Percentiles rank a stretch among this genome's conserved stretches.
phyloP scores from a whole-genome alignment of 2,888 invertebrate genomes.

The Eupithecia insigniata region DNA sequence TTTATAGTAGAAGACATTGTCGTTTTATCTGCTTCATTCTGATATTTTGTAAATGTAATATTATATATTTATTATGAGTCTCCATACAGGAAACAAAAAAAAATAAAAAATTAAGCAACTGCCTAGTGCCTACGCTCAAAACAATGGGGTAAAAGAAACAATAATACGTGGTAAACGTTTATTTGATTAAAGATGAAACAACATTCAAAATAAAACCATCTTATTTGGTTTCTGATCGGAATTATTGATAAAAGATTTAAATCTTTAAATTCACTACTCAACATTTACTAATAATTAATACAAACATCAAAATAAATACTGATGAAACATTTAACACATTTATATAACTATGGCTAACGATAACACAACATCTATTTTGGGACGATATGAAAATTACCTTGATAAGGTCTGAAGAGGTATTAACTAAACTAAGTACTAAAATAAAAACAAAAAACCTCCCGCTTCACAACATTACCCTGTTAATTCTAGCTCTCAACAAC shows the following conservation, averaged over 20 bases:
- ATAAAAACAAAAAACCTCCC: constrained; percentile 50
- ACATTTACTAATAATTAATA: constrained; percentile 66
- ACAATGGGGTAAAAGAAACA: constrained; percentile 33
- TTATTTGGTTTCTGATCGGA: constrained; percentile 62
- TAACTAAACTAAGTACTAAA: constrained; percentile 45
- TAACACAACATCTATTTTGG: constrained; percentile 72
- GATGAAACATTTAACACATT: constrained; percentile 78
- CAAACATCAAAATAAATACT: constrained; percentile 71
- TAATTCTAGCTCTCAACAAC: constrained; percentile 71
- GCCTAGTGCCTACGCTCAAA: background rate
- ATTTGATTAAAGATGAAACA: constrained; percentile 67
- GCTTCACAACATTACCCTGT: constrained; percentile 76
- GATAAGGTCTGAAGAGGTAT: constrained; percentile 55
- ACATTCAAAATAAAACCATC: constrained; percentile 73
- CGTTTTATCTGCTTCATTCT: background rate
- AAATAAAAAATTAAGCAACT: background rate
- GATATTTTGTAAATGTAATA: background rate
- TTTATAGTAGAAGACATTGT: background rate
- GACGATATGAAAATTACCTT: constrained; percentile 60
- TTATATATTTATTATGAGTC: background rate
- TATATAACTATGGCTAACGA: constrained; percentile 64
- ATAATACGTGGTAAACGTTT: constrained; percentile 61
- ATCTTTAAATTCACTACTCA: constrained; percentile 64
- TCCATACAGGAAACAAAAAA: background rate
- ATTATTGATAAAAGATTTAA: constrained; percentile 62